A percentile compares a stretch with the other conserved stretches of the same genome.
Conservation (phyloP, 1,140 invertebrate genomes). For the Drosophila ficusphila region DNA sequence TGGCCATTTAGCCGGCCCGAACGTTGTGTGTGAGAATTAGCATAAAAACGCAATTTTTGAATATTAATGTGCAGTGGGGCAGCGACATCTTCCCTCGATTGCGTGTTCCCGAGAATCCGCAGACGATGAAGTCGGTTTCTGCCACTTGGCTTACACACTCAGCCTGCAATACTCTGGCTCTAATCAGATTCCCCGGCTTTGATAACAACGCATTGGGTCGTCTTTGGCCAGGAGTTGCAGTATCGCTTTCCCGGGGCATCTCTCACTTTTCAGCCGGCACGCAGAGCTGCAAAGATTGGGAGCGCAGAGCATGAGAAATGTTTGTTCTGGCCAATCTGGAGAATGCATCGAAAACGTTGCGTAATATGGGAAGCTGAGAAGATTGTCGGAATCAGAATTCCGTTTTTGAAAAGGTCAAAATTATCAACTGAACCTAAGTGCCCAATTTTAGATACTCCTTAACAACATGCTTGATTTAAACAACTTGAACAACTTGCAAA, state of each 20-base stretch:
- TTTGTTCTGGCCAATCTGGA: slow-evolving; percentile 59
- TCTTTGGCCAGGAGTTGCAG: slow-evolving; percentile 47
- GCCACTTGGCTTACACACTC: slow-evolving; percentile 75
- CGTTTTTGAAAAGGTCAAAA: no score
- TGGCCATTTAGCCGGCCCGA: slow-evolving; percentile 53
- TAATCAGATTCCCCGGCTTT: slow-evolving; percentile 51
- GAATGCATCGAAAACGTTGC: slow-evolving; percentile 56
- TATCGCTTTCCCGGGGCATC: slow-evolving; percentile 40
- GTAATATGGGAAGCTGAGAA: slow-evolving; percentile 43
- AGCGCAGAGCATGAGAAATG: slow-evolving; percentile 63
- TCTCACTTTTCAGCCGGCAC: slow-evolving; percentile 49
- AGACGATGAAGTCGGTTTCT: slow-evolving; percentile 33
- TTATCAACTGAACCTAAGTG: not conserved
- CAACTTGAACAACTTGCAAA: no score
- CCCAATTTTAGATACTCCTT: no score
- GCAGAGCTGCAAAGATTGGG: slow-evolving; percentile 40
- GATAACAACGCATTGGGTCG: slow-evolving; percentile 55
- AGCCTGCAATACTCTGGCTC: slow-evolving; percentile 28
- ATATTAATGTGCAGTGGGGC: slow-evolving; percentile 76
- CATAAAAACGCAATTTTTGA: slow-evolving; percentile 84
- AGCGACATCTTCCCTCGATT: slow-evolving; percentile 59
- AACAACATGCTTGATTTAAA: no score
- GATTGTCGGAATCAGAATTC: not conserved
- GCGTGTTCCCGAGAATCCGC: slow-evolving; percentile 47
- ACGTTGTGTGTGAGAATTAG: slow-evolving; percentile 72